Evolutionary conservation across 2,888 invertebrate species (phyloP).

Genomic region (Agelastica alni): DNA sequence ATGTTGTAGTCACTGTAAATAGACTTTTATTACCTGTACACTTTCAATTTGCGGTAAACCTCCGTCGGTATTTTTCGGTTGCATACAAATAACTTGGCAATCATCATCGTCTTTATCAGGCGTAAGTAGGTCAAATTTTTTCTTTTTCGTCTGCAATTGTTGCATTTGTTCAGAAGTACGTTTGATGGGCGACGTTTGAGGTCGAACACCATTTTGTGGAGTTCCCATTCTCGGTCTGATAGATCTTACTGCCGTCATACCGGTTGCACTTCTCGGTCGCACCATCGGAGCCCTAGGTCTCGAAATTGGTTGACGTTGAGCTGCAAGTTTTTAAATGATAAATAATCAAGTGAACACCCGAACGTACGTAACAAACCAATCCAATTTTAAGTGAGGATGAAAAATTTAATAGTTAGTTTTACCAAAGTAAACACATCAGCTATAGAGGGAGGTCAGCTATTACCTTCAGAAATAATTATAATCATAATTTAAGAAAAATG

Average conservation of each 20-base stretch:
- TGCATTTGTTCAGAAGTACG: constrained; percentile 52
- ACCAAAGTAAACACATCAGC: too few relatives aligned
- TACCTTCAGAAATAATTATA: too few relatives aligned
- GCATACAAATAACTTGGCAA: constrained; percentile 75
- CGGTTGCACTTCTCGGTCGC: constrained; percentile 41
- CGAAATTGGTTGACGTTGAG: constrained; percentile 37
- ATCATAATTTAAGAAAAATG: too few relatives aligned
- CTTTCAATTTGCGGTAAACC: constrained; percentile 72
- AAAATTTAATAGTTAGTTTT: neutral
- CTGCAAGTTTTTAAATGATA: constrained; percentile 27
- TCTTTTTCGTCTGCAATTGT: constrained; percentile 56
- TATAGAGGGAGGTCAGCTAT: too few relatives aligned
- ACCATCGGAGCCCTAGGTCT: constrained; percentile 40
- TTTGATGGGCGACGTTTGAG: constrained; percentile 40
- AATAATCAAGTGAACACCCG: neutral
- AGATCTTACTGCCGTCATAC: constrained; percentile 38
- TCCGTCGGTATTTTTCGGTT: constrained; percentile 69
- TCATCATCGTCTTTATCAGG: constrained; percentile 76
- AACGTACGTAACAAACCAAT: too few relatives aligned
- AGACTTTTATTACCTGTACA: constrained; percentile 63
- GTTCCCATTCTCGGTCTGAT: constrained; percentile 40
- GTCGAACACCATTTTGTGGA: constrained; percentile 33
- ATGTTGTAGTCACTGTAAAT: too few relatives aligned
- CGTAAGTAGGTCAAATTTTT: constrained; percentile 66
- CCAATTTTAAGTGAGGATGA: too few relatives aligned